These are phyloP conservation scores for Aphaenogaster ashmeadi DNA, from an alignment of 1,140 invertebrate genomes.

Conservation along the genomic window DNA sequence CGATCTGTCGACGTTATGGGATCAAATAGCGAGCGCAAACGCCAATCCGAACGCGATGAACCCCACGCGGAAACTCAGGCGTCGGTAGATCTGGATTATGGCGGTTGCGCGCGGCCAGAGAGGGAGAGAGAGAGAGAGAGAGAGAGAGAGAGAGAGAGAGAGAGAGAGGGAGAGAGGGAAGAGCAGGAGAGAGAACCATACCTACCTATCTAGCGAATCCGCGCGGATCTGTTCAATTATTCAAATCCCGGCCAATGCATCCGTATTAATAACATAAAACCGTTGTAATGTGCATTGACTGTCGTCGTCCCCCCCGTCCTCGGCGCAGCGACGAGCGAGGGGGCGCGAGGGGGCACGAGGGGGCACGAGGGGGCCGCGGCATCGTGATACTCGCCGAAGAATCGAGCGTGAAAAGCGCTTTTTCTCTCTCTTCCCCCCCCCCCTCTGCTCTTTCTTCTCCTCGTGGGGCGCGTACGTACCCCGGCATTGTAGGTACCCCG, in stretches of 20 bases:
- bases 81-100: slow-evolving; percentile 64
- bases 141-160: background rate
- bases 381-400: slow-evolving; percentile 75
- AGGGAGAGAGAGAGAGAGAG: background rate
- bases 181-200: background rate
- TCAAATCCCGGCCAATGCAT: slow-evolving; percentile 80
- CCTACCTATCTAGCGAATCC: slow-evolving; percentile 58
- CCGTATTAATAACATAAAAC: slow-evolving; percentile 83
- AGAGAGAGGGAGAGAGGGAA: background rate
- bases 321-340: background rate
- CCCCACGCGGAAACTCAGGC: slow-evolving; percentile 53
- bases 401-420: slow-evolving; percentile 78
- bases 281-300: slow-evolving; percentile 84
- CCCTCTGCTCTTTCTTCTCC: background rate
- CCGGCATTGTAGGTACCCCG: slow-evolving; percentile 50
- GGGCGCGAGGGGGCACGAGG: background rate
- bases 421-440: background rate
- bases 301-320: slow-evolving; percentile 59
- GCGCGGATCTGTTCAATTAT: slow-evolving; percentile 80
- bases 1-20: slow-evolving; percentile 45
- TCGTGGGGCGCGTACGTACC: slow-evolving; percentile 58
- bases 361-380: background rate
- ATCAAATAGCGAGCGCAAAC: slow-evolving; percentile 45
- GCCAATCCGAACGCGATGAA: slow-evolving; percentile 51
- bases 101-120: slow-evolving; percentile 47